Conservation (phyloP, 2,113 vertebrate species). For the Ellobius talpinus region DNA sequence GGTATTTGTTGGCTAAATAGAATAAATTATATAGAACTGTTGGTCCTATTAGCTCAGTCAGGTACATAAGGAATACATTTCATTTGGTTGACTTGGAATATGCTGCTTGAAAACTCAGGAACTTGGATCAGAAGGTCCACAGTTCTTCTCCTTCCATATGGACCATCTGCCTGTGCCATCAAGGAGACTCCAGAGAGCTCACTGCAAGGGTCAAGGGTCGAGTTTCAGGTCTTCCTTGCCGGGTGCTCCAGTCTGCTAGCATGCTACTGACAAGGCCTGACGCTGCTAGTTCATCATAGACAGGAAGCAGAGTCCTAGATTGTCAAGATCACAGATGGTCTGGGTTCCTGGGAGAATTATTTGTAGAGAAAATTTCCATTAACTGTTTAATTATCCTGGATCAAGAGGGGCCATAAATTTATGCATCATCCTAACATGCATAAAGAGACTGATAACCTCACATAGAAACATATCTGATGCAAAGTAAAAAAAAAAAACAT, state of each 20-base stretch:
- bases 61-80: background rate
- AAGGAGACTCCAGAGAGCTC: background rate
- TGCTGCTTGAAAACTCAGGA: background rate
- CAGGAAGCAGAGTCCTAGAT: background rate
- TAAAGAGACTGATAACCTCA: background rate
- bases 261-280: background rate
- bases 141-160: background rate
- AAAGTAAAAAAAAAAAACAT: background rate
- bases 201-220: background rate
- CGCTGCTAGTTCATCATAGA: background rate
- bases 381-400: background rate
- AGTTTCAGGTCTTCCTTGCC: background rate
- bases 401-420: background rate
- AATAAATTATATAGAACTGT: background rate
- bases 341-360: background rate
- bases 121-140: background rate
- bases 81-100: background rate
- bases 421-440: too few species aligned
- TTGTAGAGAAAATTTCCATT: background rate
- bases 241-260: background rate
- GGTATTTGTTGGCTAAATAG: constrained; percentile 21
- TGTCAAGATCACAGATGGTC: background rate
- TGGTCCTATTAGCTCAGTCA: background rate
- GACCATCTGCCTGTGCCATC: background rate
- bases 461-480: background rate